Base-by-base conservation (phyloP, 2,797 vertebrate genomes). In the Centroberyx gerrardi region DNA sequence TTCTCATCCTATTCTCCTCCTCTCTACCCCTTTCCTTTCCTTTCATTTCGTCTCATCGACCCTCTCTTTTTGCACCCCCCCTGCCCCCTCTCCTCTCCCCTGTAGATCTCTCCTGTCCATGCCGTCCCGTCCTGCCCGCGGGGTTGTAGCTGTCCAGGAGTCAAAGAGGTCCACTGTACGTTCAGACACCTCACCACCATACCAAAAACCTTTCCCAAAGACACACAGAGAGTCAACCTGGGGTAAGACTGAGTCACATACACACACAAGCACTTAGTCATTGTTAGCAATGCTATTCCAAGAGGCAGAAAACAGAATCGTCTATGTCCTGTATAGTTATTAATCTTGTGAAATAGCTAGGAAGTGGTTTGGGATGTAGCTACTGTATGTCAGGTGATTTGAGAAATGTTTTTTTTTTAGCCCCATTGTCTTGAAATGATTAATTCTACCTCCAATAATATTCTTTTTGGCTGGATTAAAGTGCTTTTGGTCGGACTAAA, bases 81-180 rank as follows among this genome's bases (percentile, higher is more conserved):
- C 33, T 17, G 15, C 17, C 38, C 31, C 36, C 9, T 49, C 15
- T 33, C 22, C 14, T 31, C 53, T 38, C 15, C 12, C 46, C 38
- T 49, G 2, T 9, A 90, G 90, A 81, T 89, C 48, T 28, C 52
- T 4, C 63, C 74, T 14, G 63, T 74, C 63, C 27, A 75, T 5
- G 61, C 75, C 0, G 31, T 38, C 44, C 81, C 82, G 0, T 81
- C 89, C 72, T 93, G 93, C 52, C 92, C 93, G 0, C 67, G 27
- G 49, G 88, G 85, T 69, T 94, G 93, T 29, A 93, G 88, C 83
- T 94, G 92, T 62, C 90, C 91, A 0, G 88, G 84, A 0, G 70
- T 89, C 15, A 92, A 90, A 80, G 93, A 94, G 64, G 91, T 94
- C 79, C 93, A 94, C 85, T 94, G 93, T 73, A 93, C 93, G 0